Conservation (phyloP, 2,797 vertebrate species). For the Acropternis orthonyx region DNA sequence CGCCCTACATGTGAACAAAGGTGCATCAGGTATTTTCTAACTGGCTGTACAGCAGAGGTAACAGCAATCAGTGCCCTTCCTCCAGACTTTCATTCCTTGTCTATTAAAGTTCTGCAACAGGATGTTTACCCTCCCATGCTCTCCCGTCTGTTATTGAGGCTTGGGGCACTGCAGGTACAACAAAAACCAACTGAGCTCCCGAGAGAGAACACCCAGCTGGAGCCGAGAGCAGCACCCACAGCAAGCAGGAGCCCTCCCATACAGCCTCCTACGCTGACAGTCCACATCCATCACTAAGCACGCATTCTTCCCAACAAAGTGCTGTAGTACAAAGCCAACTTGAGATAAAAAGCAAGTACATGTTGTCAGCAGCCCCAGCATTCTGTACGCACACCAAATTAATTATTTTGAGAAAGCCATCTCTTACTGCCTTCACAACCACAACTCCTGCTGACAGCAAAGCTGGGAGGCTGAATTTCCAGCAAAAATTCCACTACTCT, state of each 20-base stretch:
- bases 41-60: accelerated
- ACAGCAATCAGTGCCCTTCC: background rate
- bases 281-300: background rate
- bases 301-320: background rate
- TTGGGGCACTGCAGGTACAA: background rate
- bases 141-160: background rate
- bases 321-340: background rate
- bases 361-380: background rate
- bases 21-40: background rate
- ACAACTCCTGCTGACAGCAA: background rate
- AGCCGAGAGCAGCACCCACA: background rate
- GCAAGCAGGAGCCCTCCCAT: background rate
- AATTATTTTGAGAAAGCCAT: background rate
- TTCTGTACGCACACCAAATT: background rate
- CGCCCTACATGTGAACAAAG: accelerated
- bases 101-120: background rate
- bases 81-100: background rate
- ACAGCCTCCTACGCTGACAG: background rate
- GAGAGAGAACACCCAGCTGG: background rate
- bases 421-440: background rate
- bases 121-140: accelerated
- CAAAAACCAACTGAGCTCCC: background rate
- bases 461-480: background rate
- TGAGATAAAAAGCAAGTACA: background rate
- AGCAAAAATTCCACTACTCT: background rate